These are phyloP conservation scores for Stercorarius parasiticus DNA, from an alignment of 2,113 vertebrate species.

Conservation along the genomic window DNA sequence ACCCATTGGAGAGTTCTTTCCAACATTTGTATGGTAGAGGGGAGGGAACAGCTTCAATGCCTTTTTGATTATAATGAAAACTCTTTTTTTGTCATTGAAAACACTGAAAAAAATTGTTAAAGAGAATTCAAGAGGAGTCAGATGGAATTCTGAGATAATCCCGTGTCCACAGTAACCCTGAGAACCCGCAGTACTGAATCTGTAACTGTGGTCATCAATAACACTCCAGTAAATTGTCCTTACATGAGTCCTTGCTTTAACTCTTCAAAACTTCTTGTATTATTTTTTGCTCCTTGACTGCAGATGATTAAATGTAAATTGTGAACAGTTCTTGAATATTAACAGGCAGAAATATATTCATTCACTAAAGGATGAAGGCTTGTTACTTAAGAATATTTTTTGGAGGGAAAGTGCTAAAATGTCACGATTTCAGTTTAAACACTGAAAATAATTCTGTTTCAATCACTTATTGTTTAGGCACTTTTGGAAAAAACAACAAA, in stretches of 20 bases:
- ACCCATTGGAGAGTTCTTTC: background rate
- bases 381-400: background rate
- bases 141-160: background rate
- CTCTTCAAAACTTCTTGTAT: background rate
- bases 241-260: background rate
- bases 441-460: background rate
- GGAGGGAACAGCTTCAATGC: background rate
- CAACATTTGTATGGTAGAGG: background rate
- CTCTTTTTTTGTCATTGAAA: background rate
- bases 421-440: background rate
- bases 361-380: background rate
- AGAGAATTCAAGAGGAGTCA: background rate
- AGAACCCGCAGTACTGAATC: background rate
- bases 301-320: background rate
- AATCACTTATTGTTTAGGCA: background rate
- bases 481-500: background rate
- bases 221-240: background rate
- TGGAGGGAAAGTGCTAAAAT: background rate
- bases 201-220: background rate
- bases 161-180: background rate
- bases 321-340: background rate
- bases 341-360: background rate
- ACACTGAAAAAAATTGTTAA: background rate
- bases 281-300: background rate
- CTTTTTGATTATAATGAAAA: background rate